Conservation (phyloP, 2,888 invertebrate genomes). For the Scaptomyza parva region DNA sequence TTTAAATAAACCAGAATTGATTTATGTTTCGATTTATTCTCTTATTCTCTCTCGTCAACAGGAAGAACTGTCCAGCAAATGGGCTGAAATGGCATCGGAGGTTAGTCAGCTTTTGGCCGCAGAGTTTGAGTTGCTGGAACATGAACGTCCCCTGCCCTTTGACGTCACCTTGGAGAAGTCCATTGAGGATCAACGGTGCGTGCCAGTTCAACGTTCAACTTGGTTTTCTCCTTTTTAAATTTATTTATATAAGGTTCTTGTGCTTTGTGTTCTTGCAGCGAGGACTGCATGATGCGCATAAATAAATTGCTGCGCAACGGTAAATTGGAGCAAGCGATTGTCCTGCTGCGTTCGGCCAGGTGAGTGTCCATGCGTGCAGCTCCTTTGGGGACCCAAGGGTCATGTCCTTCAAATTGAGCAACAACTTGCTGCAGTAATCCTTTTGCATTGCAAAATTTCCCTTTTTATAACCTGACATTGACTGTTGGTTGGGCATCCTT, state of each 20-base stretch:
- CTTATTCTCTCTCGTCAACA: conserved; percentile 16
- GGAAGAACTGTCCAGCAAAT: conserved; percentile 86
- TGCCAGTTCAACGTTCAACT: too few species aligned
- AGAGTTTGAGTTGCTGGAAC: conserved; percentile 83
- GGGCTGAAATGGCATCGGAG: conserved; percentile 89
- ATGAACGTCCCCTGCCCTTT: conserved; percentile 90
- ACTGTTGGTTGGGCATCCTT: conserved; percentile 48
- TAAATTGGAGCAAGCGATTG: conserved; percentile 91
- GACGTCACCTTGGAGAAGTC: conserved; percentile 93
- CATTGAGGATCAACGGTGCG: conserved; percentile 94
- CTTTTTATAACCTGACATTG: conserved; percentile 79
- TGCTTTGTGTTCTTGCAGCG: conserved; percentile 88
- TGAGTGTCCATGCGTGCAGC: conserved; percentile 82
- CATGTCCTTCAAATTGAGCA: conserved; percentile 40
- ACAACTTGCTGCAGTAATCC: conserved; percentile 56
- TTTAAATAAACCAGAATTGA: background rate
- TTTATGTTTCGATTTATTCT: background rate
- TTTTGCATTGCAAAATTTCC: conserved; percentile 53
- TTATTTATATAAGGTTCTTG: conserved; percentile 1
- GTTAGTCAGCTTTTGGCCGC: conserved; percentile 87
- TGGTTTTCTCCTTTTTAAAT: background rate
- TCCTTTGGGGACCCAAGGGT: background rate
- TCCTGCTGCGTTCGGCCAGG: conserved; percentile 92
- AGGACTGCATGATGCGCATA: conserved; percentile 94
- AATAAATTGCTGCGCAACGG: conserved; percentile 90